These are phyloP conservation scores for Grammomys dolichurus DNA, from an alignment of 2,113 vertebrate genomes.

Conservation along the genomic window DNA sequence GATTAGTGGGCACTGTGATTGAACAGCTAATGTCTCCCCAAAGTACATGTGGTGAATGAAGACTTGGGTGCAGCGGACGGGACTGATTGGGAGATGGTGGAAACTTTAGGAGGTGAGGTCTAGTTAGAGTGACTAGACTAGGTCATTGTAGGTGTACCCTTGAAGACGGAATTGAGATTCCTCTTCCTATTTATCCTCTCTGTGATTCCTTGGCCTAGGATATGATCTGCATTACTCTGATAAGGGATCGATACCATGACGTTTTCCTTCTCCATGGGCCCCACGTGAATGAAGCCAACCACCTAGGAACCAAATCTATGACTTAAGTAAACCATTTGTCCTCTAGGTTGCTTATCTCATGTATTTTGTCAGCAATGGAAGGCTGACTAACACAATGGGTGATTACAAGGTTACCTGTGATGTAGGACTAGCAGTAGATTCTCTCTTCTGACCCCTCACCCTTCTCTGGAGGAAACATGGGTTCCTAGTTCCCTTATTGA, in stretches of 20 bases:
- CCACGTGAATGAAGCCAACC: not conserved
- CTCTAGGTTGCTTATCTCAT: not conserved
- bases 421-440: accelerated
- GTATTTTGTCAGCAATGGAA: not conserved
- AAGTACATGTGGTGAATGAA: not conserved
- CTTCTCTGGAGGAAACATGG: not conserved
- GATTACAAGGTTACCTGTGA: accelerated
- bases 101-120: not conserved
- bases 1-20: not conserved
- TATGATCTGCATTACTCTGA: not conserved
- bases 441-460: not conserved
- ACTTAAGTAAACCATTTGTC: not conserved
- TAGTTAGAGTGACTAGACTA: not conserved
- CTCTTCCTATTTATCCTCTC: too few species aligned
- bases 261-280: not conserved
- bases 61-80: not conserved
- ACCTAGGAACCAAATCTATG: not conserved
- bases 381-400: not conserved
- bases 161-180: not conserved
- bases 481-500: not conserved
- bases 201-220: too few species aligned
- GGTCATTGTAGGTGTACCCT: not conserved
- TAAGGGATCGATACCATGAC: not conserved
- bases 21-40: not conserved
- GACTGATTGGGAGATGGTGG: not conserved